phyloP scores from a whole-genome alignment of 2,797 vertebrate genomes.

The Lophius americanus region DNA sequence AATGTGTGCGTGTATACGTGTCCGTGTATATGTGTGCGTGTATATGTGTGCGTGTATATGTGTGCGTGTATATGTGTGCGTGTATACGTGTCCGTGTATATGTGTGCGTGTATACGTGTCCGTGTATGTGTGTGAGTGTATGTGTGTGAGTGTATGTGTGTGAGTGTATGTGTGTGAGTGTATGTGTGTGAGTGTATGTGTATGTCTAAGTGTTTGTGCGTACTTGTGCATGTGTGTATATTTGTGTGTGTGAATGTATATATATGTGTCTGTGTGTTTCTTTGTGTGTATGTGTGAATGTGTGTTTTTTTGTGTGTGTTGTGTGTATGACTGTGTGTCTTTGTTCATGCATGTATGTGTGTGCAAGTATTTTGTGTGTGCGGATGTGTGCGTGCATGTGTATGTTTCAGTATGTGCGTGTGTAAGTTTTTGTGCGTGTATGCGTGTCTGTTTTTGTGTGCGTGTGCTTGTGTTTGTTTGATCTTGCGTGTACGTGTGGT shows the following conservation, averaged over 20 bases:
- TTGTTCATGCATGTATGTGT: constrained; percentile 39
- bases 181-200: constrained; percentile 1
- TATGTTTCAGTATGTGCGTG: constrained; percentile 15
- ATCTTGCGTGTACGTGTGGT: not conserved
- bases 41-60: not conserved
- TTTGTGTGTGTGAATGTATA: not conserved
- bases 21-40: not conserved
- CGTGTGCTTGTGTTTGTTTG: too few species aligned
- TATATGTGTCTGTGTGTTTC: constrained; percentile 18
- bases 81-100: too few species aligned
- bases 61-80: not conserved
- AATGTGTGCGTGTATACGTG: too few species aligned
- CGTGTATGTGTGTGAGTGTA: too few species aligned
- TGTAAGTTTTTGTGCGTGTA: too few species aligned
- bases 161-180: too few species aligned
- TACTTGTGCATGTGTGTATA: constrained; percentile 5
- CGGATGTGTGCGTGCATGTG: constrained; percentile 6
- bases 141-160: too few species aligned
- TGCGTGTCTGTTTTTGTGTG: too few species aligned
- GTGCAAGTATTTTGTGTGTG: constrained; percentile 8
- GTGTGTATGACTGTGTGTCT: constrained; percentile 27
- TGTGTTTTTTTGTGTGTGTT: constrained; percentile 41
- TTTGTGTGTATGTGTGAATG: constrained; percentile 16
- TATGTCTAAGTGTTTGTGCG: not conserved
- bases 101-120: too few species aligned